These are phyloP conservation scores for Caenorhabditis zanzibari DNA, from an alignment of 2,888 invertebrate species.

Conservation along the genomic window DNA sequence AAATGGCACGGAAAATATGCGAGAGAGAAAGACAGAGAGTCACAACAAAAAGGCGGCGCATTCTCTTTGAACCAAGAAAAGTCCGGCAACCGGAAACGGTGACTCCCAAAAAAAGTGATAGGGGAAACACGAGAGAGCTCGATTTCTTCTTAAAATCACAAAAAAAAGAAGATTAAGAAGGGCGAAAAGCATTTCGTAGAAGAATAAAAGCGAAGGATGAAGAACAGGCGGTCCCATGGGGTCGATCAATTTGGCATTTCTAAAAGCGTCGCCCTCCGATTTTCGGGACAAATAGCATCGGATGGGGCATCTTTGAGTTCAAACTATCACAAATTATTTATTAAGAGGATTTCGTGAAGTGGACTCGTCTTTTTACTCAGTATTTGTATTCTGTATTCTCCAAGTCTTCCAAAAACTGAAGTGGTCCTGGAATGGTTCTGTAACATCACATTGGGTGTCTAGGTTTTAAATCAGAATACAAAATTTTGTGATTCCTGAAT, in stretches of 20 bases:
- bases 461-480: too few relatives aligned
- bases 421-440: background rate
- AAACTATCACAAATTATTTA: conserved; percentile 50
- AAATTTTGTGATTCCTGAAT: too few relatives aligned
- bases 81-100: conserved; percentile 52
- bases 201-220: background rate
- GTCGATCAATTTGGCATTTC: conserved; percentile 65
- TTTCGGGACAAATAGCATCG: conserved; percentile 25
- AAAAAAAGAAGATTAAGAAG: conserved; percentile 32
- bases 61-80: conserved; percentile 36
- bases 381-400: background rate
- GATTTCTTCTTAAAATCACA: conserved; percentile 32
- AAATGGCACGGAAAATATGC: conserved; percentile 51
- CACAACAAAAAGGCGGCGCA: conserved; percentile 23
- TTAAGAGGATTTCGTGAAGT: conserved; percentile 34
- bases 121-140: conserved; percentile 22
- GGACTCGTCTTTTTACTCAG: background rate
- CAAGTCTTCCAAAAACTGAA: background rate
- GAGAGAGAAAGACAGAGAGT: conserved; percentile 16
- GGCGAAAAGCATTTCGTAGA: conserved; percentile 28
- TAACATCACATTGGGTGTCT: too few relatives aligned
- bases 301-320: conserved; percentile 3
- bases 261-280: conserved; percentile 29
- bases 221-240: conserved; percentile 47
- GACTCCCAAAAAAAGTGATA: background rate